A percentile compares a stretch with the other conserved stretches of the same genome.
These are phyloP conservation scores for Rhamnusium bicolor DNA, from an alignment of 2,888 invertebrate species.

Conservation along the genomic window DNA sequence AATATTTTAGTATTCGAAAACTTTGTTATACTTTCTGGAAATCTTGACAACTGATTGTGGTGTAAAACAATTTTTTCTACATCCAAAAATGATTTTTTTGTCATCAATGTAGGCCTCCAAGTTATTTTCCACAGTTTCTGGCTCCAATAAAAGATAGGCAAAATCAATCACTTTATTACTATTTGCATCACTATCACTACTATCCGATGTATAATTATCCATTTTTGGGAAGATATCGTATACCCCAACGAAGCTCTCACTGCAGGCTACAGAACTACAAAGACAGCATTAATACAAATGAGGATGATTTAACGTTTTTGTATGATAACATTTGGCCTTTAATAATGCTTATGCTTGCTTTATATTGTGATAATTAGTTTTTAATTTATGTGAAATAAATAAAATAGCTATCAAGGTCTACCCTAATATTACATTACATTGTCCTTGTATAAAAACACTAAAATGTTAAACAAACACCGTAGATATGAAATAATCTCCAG, in stretches of 20 bases:
- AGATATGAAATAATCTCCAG: neutral
- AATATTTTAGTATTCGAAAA: slow-evolving; percentile 85
- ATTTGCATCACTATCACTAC: slow-evolving; percentile 77
- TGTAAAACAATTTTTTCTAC: slow-evolving; percentile 87
- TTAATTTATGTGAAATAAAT: neutral
- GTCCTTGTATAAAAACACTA: neutral
- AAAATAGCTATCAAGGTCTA: neutral
- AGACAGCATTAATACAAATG: slow-evolving; percentile 6
- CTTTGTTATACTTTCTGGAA: slow-evolving; percentile 78
- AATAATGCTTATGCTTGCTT: slow-evolving; percentile 15
- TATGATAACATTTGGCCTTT: slow-evolving; percentile 30
- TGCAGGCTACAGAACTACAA: neutral
- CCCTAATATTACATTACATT: neutral
- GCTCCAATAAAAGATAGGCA: slow-evolving; percentile 77
- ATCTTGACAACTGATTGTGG: slow-evolving; percentile 84
- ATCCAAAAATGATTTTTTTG: slow-evolving; percentile 74
- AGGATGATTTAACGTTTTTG: slow-evolving; percentile 7
- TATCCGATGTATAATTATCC: slow-evolving; percentile 89
- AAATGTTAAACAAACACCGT: neutral
- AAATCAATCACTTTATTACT: slow-evolving; percentile 82
- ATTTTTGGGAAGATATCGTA: slow-evolving; percentile 67
- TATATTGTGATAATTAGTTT: slow-evolving; percentile 9
- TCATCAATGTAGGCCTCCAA: slow-evolving; percentile 77
- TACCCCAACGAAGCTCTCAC: neutral
- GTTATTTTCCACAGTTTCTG: slow-evolving; percentile 76